Evolutionary conservation across 2,113 vertebrate genomes (phyloP), one percentile per base, ranked within the genome.

Genomic region (Chlorodrepanis virens): DNA sequence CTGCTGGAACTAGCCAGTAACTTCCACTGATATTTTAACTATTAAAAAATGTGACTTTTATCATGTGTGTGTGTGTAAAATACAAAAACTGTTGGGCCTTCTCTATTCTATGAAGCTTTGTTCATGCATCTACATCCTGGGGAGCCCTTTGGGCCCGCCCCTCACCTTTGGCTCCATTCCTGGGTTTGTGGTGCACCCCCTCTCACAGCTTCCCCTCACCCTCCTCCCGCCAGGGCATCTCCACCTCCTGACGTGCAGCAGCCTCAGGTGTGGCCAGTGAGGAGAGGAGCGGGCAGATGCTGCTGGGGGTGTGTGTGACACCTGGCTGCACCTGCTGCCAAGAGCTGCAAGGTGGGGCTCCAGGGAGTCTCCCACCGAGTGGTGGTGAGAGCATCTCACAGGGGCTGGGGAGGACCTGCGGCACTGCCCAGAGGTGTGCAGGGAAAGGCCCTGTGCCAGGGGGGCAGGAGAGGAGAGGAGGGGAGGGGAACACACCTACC

Each of bases 101-200:
- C 31, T 65, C 29, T 20, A 20, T 65, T 85, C 42, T 39, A 6
- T 40, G 35, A 65, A 40, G 10, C 23, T 65, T 39, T 29, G 12
- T 53, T 53, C 1, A 0, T 0, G 1, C 40, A 23, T 24, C 42
- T 47, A 39, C n/a, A 23, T 39, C 23, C 50, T 12, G 18, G n/a
- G n/a, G 28, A 72, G 39, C 13, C 56, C 16, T 31, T 11, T n/a
- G 53, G 7, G 35, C 28, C 64, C 1, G 2, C 8, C 42, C 11
- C 44, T 59, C 53, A 13, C 28, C 28, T 33, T 45, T 19, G 53
- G 54, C 19, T 49, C 44, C 53, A 23, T 2, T 44, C 14, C 23
- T 28, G 29, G 35, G n/a, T n/a, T 18, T 42, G 54, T 50, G 65
- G 24, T 59, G 14, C 59, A 29, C 16, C 17, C 37, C 11, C 25